Conservation (phyloP, 2,888 invertebrate species). For the Plebejus anna region DNA sequence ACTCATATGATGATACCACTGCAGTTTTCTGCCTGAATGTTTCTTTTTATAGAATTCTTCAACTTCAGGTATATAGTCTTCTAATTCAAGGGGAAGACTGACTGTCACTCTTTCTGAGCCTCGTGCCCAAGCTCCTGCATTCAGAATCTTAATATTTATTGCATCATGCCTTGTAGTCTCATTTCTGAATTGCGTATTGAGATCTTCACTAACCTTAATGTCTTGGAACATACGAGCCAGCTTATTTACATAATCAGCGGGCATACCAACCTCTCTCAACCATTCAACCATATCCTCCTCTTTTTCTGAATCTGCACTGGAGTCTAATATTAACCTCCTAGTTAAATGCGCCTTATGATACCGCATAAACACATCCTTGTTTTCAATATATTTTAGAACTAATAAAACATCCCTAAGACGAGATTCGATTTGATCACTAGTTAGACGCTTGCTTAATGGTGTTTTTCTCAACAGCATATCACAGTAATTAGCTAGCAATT, state of each 20-base stretch:
- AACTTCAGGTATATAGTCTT: slow-evolving; percentile 99
- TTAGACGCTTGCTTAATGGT: slow-evolving; percentile 96
- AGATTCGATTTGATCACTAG: slow-evolving; percentile 97
- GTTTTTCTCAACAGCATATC: slow-evolving; percentile 99
- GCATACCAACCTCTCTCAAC: slow-evolving; percentile 99
- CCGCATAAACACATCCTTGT: slow-evolving; percentile 99
- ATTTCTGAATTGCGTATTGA: slow-evolving; percentile 94
- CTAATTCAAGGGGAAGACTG: slow-evolving; percentile 96
- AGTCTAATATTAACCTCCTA: slow-evolving; percentile 95
- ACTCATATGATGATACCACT: slow-evolving; percentile 99
- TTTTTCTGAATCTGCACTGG: slow-evolving; percentile 99
- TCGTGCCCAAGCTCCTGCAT: slow-evolving; percentile 98
- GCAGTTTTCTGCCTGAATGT: slow-evolving; percentile 97
- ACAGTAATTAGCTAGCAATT: slow-evolving; percentile 99
- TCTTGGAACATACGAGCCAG: slow-evolving; percentile 99
- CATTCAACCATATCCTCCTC: slow-evolving; percentile 99
- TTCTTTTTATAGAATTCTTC: slow-evolving; percentile 99
- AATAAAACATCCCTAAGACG: slow-evolving; percentile 95
- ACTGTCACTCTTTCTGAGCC: slow-evolving; percentile 97
- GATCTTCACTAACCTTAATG: slow-evolving; percentile 97
- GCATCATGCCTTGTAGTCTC: slow-evolving; percentile 90
- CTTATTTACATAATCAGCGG: slow-evolving; percentile 99
- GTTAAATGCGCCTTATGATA: slow-evolving; percentile 99
- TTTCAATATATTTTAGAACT: slow-evolving; percentile 98
- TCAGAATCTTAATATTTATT: slow-evolving; percentile 98